phyloP scores from a whole-genome alignment of 2,113 vertebrate genomes.

The Xenopus tropicalis region DNA sequence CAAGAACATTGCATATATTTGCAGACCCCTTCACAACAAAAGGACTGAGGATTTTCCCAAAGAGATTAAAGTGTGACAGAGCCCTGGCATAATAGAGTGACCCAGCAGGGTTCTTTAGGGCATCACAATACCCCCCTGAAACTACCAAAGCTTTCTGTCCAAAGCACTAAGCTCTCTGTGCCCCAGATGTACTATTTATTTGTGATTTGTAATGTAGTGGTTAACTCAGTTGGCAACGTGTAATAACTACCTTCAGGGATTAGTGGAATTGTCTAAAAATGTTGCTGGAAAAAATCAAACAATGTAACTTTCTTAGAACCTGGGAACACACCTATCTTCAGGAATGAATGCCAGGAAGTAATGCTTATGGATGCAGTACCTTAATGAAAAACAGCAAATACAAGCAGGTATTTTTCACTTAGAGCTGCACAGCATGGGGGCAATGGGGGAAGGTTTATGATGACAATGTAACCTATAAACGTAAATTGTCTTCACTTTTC shows the following conservation, averaged over 20 bases:
- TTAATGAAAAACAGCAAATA: constrained; percentile 6
- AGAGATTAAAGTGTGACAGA: constrained; percentile 37
- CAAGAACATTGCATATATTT: constrained; percentile 40
- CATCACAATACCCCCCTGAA: constrained; percentile 21
- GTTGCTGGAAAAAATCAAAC: constrained; percentile 3
- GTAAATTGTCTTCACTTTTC: too few species aligned
- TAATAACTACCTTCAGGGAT: constrained; percentile 22
- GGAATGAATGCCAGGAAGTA: not conserved
- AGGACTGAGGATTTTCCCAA: constrained; percentile 31
- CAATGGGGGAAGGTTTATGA: too few species aligned
- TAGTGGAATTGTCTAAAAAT: not conserved
- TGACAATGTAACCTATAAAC: too few species aligned
- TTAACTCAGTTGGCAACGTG: constrained; percentile 35
- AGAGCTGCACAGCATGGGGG: constrained; percentile 8
- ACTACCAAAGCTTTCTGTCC: constrained; percentile 19
- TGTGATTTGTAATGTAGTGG: constrained; percentile 22
- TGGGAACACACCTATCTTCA: not conserved
- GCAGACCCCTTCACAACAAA: constrained; percentile 34
- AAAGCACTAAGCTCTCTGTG: not conserved
- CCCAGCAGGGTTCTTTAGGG: constrained; percentile 13
- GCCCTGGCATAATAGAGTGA: constrained; percentile 6
- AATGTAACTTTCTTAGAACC: constrained; percentile 15
- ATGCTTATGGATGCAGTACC: not conserved
- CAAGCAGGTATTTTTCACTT: constrained; percentile 12
- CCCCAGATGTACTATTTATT: not conserved